A percentile compares a stretch with the other conserved stretches of the same genome.
These are phyloP conservation scores for Vidua macroura DNA, from an alignment of 2,113 vertebrate species.

Conservation along the genomic window DNA sequence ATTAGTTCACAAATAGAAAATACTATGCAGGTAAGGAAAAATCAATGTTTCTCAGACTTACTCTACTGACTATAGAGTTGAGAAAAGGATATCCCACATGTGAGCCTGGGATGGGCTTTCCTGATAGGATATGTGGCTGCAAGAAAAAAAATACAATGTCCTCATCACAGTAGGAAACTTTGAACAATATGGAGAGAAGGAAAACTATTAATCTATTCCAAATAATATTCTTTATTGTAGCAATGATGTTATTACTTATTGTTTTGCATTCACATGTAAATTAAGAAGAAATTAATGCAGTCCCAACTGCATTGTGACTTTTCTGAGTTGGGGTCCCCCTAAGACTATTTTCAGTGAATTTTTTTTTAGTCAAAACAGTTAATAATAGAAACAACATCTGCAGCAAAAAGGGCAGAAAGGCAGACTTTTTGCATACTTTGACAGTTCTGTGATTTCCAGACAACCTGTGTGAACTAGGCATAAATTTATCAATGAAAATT, in stretches of 20 bases:
- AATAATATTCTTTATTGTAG: neutral
- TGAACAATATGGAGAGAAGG: neutral
- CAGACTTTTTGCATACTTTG: neutral
- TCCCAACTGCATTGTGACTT: neutral
- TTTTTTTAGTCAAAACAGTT: neutral
- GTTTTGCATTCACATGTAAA: neutral
- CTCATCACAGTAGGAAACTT: neutral
- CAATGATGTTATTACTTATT: neutral
- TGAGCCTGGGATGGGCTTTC: neutral
- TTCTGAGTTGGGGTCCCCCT: neutral
- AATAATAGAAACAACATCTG: neutral
- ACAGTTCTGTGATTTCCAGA: neutral
- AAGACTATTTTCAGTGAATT: neutral
- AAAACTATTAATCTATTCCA: neutral
- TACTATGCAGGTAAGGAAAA: neutral
- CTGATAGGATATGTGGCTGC: neutral
- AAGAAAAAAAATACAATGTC: neutral
- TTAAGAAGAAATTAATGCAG: neutral
- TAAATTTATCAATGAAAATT: neutral
- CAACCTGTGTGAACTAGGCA: neutral
- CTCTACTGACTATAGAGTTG: neutral
- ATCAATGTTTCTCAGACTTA: neutral
- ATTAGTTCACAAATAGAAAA: neutral
- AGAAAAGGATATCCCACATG: neutral
- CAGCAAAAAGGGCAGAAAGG: neutral